Evolutionary conservation across 2,888 invertebrate species (phyloP).

Genomic region (Epirrita christyi): DNA sequence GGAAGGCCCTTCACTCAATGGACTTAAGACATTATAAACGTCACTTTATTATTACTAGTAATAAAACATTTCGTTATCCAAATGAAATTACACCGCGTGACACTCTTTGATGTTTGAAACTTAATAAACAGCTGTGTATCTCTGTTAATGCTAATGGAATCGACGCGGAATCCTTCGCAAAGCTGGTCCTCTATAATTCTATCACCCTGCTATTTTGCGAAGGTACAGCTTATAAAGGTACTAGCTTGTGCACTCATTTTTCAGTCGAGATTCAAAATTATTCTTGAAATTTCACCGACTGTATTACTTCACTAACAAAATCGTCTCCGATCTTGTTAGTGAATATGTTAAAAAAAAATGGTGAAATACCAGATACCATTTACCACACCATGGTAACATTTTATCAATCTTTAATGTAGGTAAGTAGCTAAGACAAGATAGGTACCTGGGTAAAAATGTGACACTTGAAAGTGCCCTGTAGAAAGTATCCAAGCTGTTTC

Average conservation of each 20-base stretch:
- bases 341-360: too few relatives aligned
- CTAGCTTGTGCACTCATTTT: not conserved
- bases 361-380: too few relatives aligned
- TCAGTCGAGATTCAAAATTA: too few relatives aligned
- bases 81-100: not conserved
- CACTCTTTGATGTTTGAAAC: constrained; percentile 7
- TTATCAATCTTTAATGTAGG: too few relatives aligned
- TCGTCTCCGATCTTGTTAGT: too few relatives aligned
- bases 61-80: not conserved
- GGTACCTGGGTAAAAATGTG: not conserved
- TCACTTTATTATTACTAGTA: too few relatives aligned
- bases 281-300: too few relatives aligned
- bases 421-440: too few relatives aligned
- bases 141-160: constrained; percentile 21
- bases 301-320: too few relatives aligned
- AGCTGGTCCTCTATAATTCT: constrained; percentile 26
- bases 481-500: constrained; percentile 1
- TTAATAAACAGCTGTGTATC: constrained; percentile 5
- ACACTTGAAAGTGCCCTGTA: not conserved
- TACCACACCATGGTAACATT: too few relatives aligned
- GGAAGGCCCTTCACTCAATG: too few relatives aligned
- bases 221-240: constrained; percentile 7
- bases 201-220: constrained; percentile 10
- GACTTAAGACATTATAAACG: too few relatives aligned
- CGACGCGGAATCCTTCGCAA: constrained; percentile 12